Evolutionary conservation across 2,888 invertebrate species (phyloP).

Genomic region (Conomelus anceps): DNA sequence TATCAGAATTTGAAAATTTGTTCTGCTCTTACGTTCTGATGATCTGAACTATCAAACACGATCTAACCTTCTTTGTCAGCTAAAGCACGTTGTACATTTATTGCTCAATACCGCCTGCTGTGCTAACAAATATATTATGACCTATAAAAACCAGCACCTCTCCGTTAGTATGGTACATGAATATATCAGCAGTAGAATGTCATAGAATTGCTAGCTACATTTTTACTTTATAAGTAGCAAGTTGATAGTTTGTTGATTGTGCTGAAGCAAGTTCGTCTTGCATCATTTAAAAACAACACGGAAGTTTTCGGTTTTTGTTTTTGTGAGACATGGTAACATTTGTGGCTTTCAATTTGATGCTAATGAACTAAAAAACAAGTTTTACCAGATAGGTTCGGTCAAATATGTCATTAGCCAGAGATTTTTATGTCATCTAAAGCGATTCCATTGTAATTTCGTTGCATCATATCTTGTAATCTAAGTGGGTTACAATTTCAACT

Average conservation of each 20-base stretch:
- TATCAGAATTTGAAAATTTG: too few relatives aligned
- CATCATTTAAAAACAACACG: not conserved
- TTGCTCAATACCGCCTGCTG: too few relatives aligned
- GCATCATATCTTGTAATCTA: not conserved
- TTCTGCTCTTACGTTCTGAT: too few relatives aligned
- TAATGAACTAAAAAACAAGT: not conserved
- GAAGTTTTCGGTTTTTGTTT: not conserved
- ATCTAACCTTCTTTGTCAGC: too few relatives aligned
- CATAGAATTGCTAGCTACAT: too few relatives aligned
- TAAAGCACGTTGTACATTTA: too few relatives aligned
- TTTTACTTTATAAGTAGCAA: too few relatives aligned
- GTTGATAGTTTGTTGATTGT: not conserved
- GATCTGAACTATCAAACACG: too few relatives aligned
- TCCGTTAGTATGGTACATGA: too few relatives aligned
- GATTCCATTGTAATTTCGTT: not conserved
- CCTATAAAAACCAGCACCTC: too few relatives aligned
- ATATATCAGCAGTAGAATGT: too few relatives aligned
- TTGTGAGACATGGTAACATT: not conserved
- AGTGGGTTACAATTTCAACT: not conserved
- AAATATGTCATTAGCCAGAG: not conserved
- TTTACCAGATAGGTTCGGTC: not conserved
- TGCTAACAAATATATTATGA: too few relatives aligned
- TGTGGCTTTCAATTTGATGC: not conserved
- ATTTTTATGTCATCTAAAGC: not conserved
- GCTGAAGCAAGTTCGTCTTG: not conserved